phyloP scores from a whole-genome alignment of 2,113 vertebrate species.

The Malaclemys terrapin region DNA sequence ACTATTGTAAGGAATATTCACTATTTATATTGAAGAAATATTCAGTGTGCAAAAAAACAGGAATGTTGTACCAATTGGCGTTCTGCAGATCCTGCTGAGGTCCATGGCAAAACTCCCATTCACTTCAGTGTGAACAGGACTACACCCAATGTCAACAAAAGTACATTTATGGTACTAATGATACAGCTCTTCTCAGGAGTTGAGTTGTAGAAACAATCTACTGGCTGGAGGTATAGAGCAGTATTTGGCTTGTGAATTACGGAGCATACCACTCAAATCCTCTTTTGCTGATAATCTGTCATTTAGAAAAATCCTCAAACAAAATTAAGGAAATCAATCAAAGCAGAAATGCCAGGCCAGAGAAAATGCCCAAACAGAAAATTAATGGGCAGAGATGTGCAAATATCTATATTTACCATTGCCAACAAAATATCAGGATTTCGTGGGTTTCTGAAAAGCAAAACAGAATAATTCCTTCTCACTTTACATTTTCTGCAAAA shows the following conservation, averaged over 20 bases:
- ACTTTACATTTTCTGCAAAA: not conserved
- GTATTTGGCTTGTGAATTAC: not conserved
- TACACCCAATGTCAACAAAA: fast-evolving
- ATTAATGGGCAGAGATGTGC: not conserved
- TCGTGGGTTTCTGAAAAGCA: not conserved
- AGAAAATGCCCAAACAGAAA: not conserved
- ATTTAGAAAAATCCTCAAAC: not conserved
- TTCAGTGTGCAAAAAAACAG: not conserved
- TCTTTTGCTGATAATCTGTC: not conserved
- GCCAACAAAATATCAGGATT: not conserved
- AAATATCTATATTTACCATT: not conserved
- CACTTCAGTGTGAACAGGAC: not conserved
- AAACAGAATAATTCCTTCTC: not conserved
- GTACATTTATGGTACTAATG: not conserved
- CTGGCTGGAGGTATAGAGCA: not conserved
- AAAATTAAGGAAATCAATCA: not conserved
- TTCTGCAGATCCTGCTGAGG: not conserved
- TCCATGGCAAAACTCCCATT: not conserved
- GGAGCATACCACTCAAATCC: not conserved
- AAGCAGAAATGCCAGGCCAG: not conserved
- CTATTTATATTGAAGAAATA: fast-evolving
- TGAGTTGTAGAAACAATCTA: not conserved
- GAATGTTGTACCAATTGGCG: not conserved
- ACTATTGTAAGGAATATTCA: not conserved
- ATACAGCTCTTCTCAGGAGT: fast-evolving